Percentiles rank a stretch among this genome's conserved stretches.
Conservation (phyloP, 2,797 vertebrate genomes). For the Hapalemur alaotrensis region DNA sequence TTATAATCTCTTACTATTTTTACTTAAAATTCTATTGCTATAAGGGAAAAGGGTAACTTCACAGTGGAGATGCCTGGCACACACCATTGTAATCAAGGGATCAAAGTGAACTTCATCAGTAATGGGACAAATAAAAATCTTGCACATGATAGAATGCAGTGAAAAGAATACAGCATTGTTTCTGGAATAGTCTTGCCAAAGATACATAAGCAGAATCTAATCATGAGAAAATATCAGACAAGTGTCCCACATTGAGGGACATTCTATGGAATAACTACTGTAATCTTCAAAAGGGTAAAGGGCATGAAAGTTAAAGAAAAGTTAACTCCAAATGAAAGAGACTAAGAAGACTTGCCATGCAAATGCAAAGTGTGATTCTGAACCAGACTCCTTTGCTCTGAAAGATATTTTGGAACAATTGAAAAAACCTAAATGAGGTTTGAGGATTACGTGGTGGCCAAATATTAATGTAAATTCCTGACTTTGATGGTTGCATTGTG, state of each 20-base stretch:
- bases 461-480: background rate
- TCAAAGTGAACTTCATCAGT: conserved; percentile 48
- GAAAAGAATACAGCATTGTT: conserved; percentile 14
- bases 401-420: background rate
- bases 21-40: conserved; percentile 36
- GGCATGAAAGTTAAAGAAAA: conserved; percentile 51
- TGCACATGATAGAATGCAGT: background rate
- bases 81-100: conserved; percentile 20
- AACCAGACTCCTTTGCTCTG: background rate
- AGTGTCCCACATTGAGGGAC: background rate
- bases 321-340: background rate
- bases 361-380: background rate
- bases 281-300: conserved; percentile 43
- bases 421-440: background rate
- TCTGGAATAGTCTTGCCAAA: conserved; percentile 33
- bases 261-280: background rate
- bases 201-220: conserved; percentile 28
- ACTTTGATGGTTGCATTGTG: background rate
- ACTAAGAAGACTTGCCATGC: background rate
- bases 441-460: background rate
- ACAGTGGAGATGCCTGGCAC: background rate
- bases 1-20: conserved; percentile 45
- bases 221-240: conserved; percentile 38
- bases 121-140: conserved; percentile 50
- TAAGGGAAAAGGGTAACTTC: background rate